phyloP scores from a whole-genome alignment of 2,113 vertebrate genomes.

The Gopherus flavomarginatus region DNA sequence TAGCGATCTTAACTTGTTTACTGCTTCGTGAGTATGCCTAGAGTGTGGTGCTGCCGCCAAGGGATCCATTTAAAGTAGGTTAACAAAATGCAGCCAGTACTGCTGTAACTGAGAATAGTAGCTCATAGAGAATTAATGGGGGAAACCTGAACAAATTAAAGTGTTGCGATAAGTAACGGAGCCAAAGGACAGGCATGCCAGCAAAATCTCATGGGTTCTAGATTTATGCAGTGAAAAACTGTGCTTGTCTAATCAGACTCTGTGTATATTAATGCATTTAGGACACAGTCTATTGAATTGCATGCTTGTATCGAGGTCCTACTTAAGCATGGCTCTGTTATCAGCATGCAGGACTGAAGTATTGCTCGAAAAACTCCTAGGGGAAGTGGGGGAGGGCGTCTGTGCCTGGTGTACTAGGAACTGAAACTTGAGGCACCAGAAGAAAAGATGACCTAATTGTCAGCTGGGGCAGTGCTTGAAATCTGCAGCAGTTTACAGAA shows the following conservation, averaged over 20 bases:
- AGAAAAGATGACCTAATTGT: neutral
- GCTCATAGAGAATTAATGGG: rapidly evolving
- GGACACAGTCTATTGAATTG: rapidly evolving
- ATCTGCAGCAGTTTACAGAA: neutral
- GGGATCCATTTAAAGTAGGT: neutral
- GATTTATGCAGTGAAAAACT: rapidly evolving
- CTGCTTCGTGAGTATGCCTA: neutral
- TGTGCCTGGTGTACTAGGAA: rapidly evolving
- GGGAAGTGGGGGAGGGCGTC: neutral
- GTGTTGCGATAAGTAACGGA: neutral
- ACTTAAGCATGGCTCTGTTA: neutral
- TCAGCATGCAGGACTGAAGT: neutral
- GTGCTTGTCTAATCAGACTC: neutral
- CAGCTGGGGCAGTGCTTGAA: neutral
- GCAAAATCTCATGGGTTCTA: neutral
- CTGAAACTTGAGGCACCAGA: neutral
- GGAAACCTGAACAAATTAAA: neutral
- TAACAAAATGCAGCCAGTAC: neutral
- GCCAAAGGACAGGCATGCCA: neutral
- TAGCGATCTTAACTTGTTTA: neutral
- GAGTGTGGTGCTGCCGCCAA: neutral
- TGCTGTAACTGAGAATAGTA: neutral
- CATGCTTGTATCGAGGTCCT: rapidly evolving
- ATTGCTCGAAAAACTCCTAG: neutral
- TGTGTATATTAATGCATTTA: neutral